These are phyloP conservation scores for Speoplatyrhinus poulsoni DNA, from an alignment of 2,113 vertebrate species.

Conservation along the genomic window DNA sequence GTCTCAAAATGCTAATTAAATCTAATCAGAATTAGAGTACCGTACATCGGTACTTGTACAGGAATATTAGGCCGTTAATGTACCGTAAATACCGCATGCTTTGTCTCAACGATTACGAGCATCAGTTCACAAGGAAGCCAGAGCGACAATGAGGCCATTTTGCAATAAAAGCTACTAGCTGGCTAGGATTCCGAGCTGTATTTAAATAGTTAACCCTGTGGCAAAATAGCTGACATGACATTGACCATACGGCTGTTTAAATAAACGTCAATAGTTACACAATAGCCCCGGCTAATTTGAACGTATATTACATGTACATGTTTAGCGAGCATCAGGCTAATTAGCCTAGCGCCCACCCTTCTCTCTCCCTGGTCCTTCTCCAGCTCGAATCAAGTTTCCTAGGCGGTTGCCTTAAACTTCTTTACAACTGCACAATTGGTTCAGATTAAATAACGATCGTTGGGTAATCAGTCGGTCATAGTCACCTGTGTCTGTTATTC, in stretches of 20 bases:
- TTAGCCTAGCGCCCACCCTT: conserved; percentile 59
- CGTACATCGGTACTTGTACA: accelerated
- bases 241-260: no score
- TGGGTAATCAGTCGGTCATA: conserved; percentile 13
- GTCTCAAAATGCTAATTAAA: no score
- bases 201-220: background rate
- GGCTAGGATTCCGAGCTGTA: conserved; percentile 22
- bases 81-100: conserved; percentile 60
- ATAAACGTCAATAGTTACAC: conserved; percentile 2
- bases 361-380: conserved; percentile 59
- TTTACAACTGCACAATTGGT: conserved; percentile 20
- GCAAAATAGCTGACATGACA: background rate
- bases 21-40: accelerated
- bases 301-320: background rate
- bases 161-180: conserved; percentile 64
- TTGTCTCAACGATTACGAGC: conserved; percentile 55
- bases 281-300: conserved; percentile 17
- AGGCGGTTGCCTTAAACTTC: conserved; percentile 43
- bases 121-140: conserved; percentile 42
- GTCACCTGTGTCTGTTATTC: conserved; percentile 71
- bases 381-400: conserved; percentile 62
- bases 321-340: conserved; percentile 32
- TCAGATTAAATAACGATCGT: background rate
- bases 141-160: conserved; percentile 73
- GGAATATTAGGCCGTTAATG: background rate